Conservation (phyloP, 2,797 vertebrate genomes). For the Cryptoprocta ferox region DNA sequence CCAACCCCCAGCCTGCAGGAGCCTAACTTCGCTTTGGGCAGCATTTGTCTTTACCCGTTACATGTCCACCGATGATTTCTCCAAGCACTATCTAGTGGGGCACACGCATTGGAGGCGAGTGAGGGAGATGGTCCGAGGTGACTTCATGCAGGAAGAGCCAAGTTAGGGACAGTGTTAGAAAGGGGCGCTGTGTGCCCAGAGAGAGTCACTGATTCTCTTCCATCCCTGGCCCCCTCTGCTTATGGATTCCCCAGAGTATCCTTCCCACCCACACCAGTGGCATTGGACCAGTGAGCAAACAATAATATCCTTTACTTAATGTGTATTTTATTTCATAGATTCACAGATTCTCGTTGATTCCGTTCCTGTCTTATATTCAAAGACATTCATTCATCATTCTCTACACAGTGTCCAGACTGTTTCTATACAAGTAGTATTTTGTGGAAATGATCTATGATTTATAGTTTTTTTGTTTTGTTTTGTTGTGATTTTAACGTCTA, state of each 20-base stretch:
- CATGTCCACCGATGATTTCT: background rate
- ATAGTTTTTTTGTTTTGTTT: background rate
- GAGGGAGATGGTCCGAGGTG: background rate
- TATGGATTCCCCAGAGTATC: background rate
- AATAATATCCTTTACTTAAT: background rate
- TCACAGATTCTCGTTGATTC: background rate
- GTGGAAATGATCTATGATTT: background rate
- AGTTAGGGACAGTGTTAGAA: background rate
- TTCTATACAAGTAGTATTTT: background rate
- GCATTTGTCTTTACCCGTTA: background rate
- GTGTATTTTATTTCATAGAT: background rate
- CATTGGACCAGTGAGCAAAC: background rate
- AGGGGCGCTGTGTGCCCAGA: no score
- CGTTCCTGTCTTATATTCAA: background rate
- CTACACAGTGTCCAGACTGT: background rate
- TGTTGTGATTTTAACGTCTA: background rate
- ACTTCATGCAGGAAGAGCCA: background rate
- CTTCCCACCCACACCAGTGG: rapidly evolving
- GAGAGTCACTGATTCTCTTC: no score
- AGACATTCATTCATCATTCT: background rate
- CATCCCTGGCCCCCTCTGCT: rapidly evolving
- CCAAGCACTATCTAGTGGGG: background rate
- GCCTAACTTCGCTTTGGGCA: background rate
- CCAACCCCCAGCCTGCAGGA: background rate
- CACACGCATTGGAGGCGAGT: background rate